Evolutionary conservation across 2,797 vertebrate genomes (phyloP).

Genomic region (Eospalax fontanierii): DNA sequence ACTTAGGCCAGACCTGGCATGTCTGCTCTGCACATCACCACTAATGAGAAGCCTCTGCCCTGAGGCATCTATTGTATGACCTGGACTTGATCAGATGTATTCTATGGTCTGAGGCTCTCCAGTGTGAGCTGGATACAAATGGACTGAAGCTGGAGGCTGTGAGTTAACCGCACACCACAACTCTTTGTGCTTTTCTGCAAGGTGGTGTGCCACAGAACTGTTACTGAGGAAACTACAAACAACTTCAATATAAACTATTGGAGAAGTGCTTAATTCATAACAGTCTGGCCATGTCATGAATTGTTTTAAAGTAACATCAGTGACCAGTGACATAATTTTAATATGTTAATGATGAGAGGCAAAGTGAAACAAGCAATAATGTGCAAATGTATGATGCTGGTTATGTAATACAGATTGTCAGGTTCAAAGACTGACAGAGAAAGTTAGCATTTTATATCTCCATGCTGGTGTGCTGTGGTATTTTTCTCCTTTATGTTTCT

Average conservation of each 20-base stretch:
- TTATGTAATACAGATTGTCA: not conserved
- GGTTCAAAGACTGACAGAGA: not conserved
- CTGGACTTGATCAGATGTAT: not conserved
- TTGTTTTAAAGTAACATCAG: not conserved
- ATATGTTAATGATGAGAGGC: not conserved
- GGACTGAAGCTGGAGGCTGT: not conserved
- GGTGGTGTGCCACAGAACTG: not conserved
- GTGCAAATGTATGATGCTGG: not conserved
- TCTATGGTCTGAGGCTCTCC: not conserved
- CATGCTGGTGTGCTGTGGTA: not conserved
- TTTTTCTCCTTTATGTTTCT: slow-evolving; percentile 28
- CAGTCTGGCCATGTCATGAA: not conserved
- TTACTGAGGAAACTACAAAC: not conserved
- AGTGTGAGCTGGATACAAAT: no score
- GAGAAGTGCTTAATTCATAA: slow-evolving; percentile 36
- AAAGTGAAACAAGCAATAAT: slow-evolving; percentile 7
- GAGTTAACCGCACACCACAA: no score
- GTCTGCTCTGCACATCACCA: not conserved
- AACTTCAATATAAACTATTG: slow-evolving; percentile 6
- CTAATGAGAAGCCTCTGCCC: not conserved
- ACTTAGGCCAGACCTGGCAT: not conserved
- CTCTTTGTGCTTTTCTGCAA: not conserved
- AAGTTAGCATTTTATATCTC: not conserved
- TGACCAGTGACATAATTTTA: not conserved
- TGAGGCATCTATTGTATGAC: not conserved